These are phyloP conservation scores for Rhagoletis zephyria DNA, from an alignment of 1,140 invertebrate species.

Conservation along the genomic window DNA sequence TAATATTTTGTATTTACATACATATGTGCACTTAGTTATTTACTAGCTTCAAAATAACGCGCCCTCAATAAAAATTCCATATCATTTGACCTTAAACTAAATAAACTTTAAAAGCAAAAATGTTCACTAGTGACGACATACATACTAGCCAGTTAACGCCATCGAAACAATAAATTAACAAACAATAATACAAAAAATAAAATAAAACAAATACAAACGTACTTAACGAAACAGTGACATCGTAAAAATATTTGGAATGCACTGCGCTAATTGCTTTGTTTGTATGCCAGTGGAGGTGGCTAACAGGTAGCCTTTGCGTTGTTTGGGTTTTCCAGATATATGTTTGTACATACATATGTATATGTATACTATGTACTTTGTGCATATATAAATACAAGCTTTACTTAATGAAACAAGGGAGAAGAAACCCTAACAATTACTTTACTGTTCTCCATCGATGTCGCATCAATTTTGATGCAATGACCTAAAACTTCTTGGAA, in stretches of 20 bases:
- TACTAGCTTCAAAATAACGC: not conserved
- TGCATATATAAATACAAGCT: too few species aligned
- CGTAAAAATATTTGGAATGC: slow-evolving; percentile 31
- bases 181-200: not conserved
- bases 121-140: not conserved
- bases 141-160: not conserved
- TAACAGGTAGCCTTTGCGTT: not conserved
- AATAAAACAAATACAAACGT: slow-evolving; percentile 7
- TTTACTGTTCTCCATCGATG: not conserved
- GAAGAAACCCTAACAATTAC: not conserved
- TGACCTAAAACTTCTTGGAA: too few species aligned
- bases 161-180: slow-evolving; percentile 2
- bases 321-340: not conserved
- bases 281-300: not conserved
- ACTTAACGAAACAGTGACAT: not conserved
- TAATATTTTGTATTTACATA: too few species aligned
- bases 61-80: not conserved
- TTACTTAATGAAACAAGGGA: not conserved
- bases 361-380: too few species aligned
- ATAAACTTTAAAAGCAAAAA: not conserved
- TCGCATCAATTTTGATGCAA: too few species aligned
- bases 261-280: slow-evolving; percentile 11
- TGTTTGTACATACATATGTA: not conserved
- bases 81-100: slow-evolving; percentile 23
- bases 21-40: not conserved